Evolutionary conservation across 2,888 invertebrate species (phyloP).

Genomic region (Sabatieria punctata): DNA sequence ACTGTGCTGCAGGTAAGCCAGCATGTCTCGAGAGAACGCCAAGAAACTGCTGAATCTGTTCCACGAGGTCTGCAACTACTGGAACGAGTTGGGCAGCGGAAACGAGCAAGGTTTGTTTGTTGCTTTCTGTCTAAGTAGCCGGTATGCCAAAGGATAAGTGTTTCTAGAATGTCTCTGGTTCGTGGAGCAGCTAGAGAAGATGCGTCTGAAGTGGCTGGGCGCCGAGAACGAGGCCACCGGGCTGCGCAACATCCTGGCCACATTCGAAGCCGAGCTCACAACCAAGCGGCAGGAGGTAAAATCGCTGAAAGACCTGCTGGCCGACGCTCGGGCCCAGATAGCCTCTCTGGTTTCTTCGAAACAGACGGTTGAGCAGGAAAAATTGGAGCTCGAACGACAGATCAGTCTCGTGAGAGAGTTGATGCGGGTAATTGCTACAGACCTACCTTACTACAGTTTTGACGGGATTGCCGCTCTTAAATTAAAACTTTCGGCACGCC

Average conservation of each 20-base stretch:
- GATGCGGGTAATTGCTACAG: too few relatives aligned
- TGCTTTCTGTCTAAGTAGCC: neutral
- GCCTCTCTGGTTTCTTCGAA: slow-evolving; percentile 14
- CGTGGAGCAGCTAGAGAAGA: neutral
- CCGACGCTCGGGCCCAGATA: slow-evolving; percentile 15
- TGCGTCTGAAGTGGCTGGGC: neutral
- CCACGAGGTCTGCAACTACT: neutral
- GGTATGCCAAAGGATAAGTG: neutral
- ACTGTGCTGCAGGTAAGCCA: too few relatives aligned
- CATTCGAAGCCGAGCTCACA: neutral
- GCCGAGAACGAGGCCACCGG: neutral
- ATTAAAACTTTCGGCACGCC: too few relatives aligned
- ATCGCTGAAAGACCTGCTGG: slow-evolving; percentile 11
- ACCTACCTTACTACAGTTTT: too few relatives aligned
- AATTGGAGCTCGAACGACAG: slow-evolving; percentile 13
- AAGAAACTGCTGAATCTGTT: neutral
- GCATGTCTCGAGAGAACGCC: too few relatives aligned
- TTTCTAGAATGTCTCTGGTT: neutral
- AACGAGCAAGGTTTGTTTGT: neutral
- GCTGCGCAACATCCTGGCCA: neutral
- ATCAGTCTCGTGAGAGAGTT: slow-evolving; percentile 15
- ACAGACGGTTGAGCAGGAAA: slow-evolving; percentile 14
- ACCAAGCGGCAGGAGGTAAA: slow-evolving; percentile 10
- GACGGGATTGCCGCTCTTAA: too few relatives aligned
- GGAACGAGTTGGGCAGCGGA: neutral